Conservation (phyloP, 2,113 vertebrate species). For the Clarias batrachus region DNA sequence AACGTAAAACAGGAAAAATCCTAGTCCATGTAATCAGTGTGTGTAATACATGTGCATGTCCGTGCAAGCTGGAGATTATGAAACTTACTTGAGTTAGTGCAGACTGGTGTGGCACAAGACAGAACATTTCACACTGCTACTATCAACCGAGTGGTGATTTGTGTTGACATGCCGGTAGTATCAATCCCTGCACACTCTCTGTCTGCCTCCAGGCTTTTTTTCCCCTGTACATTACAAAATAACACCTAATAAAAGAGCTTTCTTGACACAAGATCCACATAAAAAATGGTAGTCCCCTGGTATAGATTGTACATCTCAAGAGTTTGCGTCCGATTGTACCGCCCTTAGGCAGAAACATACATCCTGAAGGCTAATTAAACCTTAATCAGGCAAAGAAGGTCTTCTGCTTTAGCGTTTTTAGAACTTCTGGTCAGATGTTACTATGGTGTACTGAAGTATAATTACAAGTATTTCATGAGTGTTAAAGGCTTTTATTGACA, state of each 20-base stretch:
- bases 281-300: neutral
- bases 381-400: too few species aligned
- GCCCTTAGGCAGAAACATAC: neutral
- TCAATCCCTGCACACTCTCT: neutral
- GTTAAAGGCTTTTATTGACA: too few species aligned
- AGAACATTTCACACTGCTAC: neutral
- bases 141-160: neutral
- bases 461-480: too few species aligned
- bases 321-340: too few species aligned
- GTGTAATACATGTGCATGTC: neutral
- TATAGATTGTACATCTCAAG: neutral
- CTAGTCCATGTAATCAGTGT: neutral
- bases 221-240: neutral
- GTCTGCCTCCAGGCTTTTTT: neutral
- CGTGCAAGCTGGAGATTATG: neutral
- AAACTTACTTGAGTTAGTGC: neutral
- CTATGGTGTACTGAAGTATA: too few species aligned
- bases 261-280: neutral
- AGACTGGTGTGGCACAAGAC: neutral
- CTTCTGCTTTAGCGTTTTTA: too few species aligned
- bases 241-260: neutral
- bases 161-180: neutral
- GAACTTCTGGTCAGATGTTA: too few species aligned
- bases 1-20: neutral
- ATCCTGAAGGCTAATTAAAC: neutral